Conservation (phyloP, 2,113 vertebrate species). For the Tenrec ecaudatus region DNA sequence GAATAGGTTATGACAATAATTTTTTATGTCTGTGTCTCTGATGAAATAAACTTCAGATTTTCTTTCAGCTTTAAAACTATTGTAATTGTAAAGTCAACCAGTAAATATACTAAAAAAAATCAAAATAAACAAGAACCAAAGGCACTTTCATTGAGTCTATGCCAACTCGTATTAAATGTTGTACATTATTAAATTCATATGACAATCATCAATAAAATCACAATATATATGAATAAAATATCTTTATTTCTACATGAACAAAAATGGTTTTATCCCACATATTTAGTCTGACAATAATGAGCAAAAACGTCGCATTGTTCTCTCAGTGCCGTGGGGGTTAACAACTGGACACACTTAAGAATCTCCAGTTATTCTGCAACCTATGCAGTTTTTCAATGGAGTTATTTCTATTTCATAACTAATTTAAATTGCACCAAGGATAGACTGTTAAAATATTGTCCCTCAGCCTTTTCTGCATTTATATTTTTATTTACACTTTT, state of each 20-base stretch:
- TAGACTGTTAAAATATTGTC: background rate
- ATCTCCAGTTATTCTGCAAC: conserved; percentile 30
- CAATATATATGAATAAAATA: conserved; percentile 29
- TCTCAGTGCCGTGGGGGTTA: conserved; percentile 24
- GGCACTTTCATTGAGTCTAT: no score
- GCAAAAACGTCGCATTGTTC: conserved; percentile 13
- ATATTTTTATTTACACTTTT: background rate
- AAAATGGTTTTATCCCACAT: conserved; percentile 30
- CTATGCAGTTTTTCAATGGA: background rate
- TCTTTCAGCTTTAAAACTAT: conserved; percentile 41
- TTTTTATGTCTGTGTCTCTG: background rate
- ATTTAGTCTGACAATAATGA: conserved; percentile 53
- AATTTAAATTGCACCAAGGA: background rate
- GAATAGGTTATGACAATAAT: background rate
- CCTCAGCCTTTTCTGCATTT: background rate
- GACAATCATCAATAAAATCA: conserved; percentile 33
- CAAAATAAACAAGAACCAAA: background rate
- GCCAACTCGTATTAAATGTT: background rate
- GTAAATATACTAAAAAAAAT: no score
- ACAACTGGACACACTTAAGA: background rate
- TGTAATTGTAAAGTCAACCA: conserved; percentile 17
- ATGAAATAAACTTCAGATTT: background rate
- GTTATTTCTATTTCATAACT: background rate
- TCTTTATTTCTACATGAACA: background rate
- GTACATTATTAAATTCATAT: conserved; percentile 26